These are phyloP conservation scores for Ariolimax columbianus DNA, from an alignment of 2,888 invertebrate genomes.

Conservation along the genomic window DNA sequence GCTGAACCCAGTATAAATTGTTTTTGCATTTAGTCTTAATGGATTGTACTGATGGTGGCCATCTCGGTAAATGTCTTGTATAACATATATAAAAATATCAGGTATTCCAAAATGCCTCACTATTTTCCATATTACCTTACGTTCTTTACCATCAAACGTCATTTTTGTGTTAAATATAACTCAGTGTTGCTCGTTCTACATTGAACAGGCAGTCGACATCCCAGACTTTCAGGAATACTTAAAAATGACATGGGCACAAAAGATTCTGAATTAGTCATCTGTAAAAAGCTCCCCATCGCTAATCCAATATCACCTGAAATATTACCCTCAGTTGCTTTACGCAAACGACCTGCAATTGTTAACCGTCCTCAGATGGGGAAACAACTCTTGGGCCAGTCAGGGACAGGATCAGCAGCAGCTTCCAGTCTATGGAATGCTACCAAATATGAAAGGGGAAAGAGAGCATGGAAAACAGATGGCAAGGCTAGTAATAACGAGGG, in stretches of 20 bases:
- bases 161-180: too few species aligned
- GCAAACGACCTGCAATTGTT: not conserved
- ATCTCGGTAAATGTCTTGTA: too few species aligned
- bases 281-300: not conserved
- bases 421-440: not conserved
- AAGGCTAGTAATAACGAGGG: not conserved
- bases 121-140: too few species aligned
- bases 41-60: too few species aligned
- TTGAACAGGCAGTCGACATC: not conserved
- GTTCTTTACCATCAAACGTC: too few species aligned
- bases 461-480: too few species aligned
- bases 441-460: not conserved
- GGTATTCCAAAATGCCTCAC: too few species aligned
- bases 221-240: not conserved
- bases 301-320: not conserved
- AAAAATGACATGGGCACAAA: not conserved
- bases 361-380: not conserved
- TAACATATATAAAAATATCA: too few species aligned
- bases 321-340: not conserved
- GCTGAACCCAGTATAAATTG: too few species aligned
- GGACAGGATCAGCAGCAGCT: not conserved
- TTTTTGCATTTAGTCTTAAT: too few species aligned
- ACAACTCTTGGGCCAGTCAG: not conserved
- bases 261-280: not conserved
- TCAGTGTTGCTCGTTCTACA: too few species aligned